phyloP scores from a whole-genome alignment of 2,888 invertebrate genomes.

The Acleris cristana region DNA sequence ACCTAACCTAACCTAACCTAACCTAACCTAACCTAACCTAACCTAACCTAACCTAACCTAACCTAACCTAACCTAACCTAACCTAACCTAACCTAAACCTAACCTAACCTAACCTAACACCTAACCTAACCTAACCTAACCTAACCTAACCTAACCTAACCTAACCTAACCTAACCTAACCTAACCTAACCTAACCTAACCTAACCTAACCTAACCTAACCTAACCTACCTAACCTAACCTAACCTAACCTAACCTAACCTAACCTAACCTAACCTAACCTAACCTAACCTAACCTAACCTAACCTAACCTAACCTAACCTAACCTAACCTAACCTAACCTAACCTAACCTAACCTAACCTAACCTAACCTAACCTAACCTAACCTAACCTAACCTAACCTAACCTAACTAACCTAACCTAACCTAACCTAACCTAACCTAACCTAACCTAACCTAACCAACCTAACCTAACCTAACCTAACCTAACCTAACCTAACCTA shows the following conservation, averaged over 20 bases:
- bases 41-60: conserved; percentile 40
- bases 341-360: conserved; percentile 29
- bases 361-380: conserved; percentile 29
- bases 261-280: conserved; percentile 41
- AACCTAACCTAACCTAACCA: conserved; percentile 40
- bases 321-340: conserved; percentile 24
- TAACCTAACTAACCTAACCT: conserved; percentile 31
- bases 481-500: conserved; percentile 36
- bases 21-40: conserved; percentile 40
- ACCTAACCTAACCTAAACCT: conserved; percentile 33
- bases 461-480: conserved; percentile 40
- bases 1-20: conserved; percentile 40
- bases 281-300: conserved; percentile 42
- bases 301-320: conserved; percentile 41
- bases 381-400: conserved; percentile 11
- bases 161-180: conserved; percentile 37
- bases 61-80: conserved; percentile 39
- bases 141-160: conserved; percentile 38
- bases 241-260: conserved; percentile 40
- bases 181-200: conserved; percentile 39
- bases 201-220: conserved; percentile 33
- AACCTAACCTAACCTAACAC: conserved; percentile 33
- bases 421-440: conserved; percentile 33
- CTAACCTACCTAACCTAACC: too few relatives aligned
- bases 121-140: conserved; percentile 37